Evolutionary conservation across 2,888 invertebrate genomes (phyloP).

Genomic region (Cremastinae sp.): DNA sequence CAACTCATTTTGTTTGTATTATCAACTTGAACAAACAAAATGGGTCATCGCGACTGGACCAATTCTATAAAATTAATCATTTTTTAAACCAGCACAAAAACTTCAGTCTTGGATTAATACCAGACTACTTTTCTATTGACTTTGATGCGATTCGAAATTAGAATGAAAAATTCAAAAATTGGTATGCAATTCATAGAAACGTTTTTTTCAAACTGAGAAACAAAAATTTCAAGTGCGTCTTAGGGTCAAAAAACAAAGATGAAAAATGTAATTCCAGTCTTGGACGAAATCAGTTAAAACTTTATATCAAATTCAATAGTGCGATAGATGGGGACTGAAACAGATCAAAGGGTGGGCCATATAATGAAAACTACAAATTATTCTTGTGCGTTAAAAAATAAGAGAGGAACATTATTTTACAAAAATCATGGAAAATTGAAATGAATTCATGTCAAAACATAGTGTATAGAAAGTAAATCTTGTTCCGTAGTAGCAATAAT

Average conservation of each 20-base stretch:
- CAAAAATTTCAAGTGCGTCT: no score
- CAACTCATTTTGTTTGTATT: no score
- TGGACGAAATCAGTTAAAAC: slow-evolving; percentile 39
- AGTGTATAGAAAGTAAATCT: slow-evolving; percentile 30
- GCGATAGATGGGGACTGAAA: neutral
- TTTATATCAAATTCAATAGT: slow-evolving; percentile 6
- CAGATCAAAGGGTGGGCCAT: neutral
- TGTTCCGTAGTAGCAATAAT: slow-evolving; percentile 55
- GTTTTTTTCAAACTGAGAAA: no score
- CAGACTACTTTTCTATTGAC: no score
- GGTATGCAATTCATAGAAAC: no score
- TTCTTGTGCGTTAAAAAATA: slow-evolving; percentile 3
- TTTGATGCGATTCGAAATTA: no score
- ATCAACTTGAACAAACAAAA: no score
- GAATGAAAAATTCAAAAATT: no score
- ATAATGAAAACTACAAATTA: neutral
- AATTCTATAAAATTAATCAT: no score
- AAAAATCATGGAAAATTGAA: slow-evolving; percentile 14
- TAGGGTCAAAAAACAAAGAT: neutral
- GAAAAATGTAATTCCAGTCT: neutral
- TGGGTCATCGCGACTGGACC: no score
- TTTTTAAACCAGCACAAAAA: no score
- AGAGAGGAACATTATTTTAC: slow-evolving; percentile 1
- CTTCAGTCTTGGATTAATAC: no score
- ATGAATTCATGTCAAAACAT: neutral